Conservation (phyloP, 2,797 vertebrate species). For the Buceros bicornis region DNA sequence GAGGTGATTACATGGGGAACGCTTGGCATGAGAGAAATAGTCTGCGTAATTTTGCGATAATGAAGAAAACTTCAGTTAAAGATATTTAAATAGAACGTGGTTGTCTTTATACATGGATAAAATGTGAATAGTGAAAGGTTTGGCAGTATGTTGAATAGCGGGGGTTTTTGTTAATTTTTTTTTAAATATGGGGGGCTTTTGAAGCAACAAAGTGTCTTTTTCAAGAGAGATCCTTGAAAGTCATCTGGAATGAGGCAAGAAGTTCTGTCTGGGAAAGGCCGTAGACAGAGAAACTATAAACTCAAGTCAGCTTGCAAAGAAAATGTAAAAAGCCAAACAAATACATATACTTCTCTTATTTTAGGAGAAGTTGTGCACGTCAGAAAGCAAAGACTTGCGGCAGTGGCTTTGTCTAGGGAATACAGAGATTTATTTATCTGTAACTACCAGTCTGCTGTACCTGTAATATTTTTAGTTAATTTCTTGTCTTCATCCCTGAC, state of each 20-base stretch:
- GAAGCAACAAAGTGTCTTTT: not conserved
- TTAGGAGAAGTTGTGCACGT: not conserved
- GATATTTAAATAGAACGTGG: not conserved
- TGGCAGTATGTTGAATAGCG: not conserved
- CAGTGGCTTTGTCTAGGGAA: not conserved
- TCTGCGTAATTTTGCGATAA: not conserved
- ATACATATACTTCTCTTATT: not conserved
- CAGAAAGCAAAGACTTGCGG: not conserved
- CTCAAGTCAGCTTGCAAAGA: not conserved
- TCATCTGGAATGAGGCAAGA: not conserved
- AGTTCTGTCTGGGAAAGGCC: not conserved
- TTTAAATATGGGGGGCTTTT: too few species aligned
- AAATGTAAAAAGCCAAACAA: not conserved
- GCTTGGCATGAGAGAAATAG: not conserved
- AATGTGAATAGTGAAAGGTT: not conserved
- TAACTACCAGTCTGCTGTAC: not conserved
- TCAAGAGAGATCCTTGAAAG: not conserved
- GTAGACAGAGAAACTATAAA: not conserved
- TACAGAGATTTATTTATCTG: not conserved
- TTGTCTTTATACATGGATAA: not conserved
- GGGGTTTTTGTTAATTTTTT: not conserved
- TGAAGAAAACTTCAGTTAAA: not conserved
- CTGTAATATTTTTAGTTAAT: not conserved
- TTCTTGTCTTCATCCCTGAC: not conserved
- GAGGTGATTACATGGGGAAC: not conserved